These are phyloP conservation scores for Fistularia commersonii DNA, from an alignment of 2,797 vertebrate genomes.

Conservation along the genomic window DNA sequence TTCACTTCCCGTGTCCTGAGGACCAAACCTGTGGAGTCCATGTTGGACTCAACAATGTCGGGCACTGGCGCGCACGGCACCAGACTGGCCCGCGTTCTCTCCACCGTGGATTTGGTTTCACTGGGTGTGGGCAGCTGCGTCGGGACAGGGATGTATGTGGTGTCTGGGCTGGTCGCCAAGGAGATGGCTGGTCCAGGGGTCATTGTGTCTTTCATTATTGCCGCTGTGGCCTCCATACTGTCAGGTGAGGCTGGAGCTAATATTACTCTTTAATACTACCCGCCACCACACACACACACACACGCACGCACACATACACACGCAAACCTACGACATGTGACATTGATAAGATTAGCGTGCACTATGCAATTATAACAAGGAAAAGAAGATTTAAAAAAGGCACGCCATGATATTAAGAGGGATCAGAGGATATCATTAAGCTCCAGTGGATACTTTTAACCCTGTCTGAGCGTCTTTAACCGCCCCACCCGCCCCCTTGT, in stretches of 20 bases:
- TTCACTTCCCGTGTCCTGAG: slow-evolving; percentile 85
- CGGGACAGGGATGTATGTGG: slow-evolving; percentile 97
- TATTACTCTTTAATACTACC: neutral
- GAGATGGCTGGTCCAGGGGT: slow-evolving; percentile 97
- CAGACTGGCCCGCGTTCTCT: slow-evolving; percentile 89
- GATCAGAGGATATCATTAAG: slow-evolving; percentile 29
- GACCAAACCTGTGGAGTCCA: slow-evolving; percentile 97
- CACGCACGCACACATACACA: slow-evolving; percentile 1
- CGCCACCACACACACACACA: neutral
- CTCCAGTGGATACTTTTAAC: too few species aligned
- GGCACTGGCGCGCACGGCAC: slow-evolving; percentile 79
- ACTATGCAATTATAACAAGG: slow-evolving; percentile 32
- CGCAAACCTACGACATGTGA: neutral
- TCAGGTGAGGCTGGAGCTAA: slow-evolving; percentile 79
- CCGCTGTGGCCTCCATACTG: slow-evolving; percentile 93
- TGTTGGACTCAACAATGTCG: slow-evolving; percentile 84
- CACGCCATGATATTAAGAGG: slow-evolving; percentile 8
- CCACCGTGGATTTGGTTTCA: slow-evolving; percentile 93
- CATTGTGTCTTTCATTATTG: slow-evolving; percentile 97
- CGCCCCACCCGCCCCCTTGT: too few species aligned
- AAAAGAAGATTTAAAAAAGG: slow-evolving; percentile 9
- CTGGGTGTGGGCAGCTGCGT: slow-evolving; percentile 96
- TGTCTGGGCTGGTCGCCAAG: slow-evolving; percentile 94
- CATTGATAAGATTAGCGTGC: slow-evolving; percentile 7
- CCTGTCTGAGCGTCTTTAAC: too few species aligned